Base-by-base conservation (phyloP, 2,888 invertebrate species). In the Dicyrtoma fusca region DNA sequence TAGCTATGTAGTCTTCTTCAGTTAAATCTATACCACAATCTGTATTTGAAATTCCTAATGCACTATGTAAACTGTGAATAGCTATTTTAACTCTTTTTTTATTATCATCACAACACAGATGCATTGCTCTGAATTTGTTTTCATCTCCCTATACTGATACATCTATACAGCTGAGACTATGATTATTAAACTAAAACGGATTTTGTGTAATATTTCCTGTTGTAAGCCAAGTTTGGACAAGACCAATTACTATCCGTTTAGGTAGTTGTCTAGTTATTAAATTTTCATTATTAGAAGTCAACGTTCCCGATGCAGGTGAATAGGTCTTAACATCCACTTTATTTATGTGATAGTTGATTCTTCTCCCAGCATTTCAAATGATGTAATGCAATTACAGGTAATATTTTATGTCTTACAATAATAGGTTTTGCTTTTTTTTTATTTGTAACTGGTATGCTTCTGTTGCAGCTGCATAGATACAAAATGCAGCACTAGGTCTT, bases 241-340 rank as follows among this genome's bases (percentile, higher is more conserved):
- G 14, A 3, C 57, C 75, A 44, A 77, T 49, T 1, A 74, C n/a
- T 8, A 77, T 1, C n/a, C 76, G 69, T 34, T 64, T 23, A 0
- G 76, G 74, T 1, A 76, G n/a, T 0, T 73, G 19, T 34, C 75
- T 74, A 1, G 25, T 49, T 10, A 77, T 1, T 3, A 76, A 6
- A 19, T 59, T 66, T 26, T 72, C 72, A 55, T 77, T 77, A 1
- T 44, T 69, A 23, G 47, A 6, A 21, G 49, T 49, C 0, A 23
- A 13, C 0, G 68, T 68, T 68, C 74, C 76, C 11, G n/a, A 45
- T 11, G 75, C 65, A n/a, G 76, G n/a, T 21, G 63, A 68, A 51
- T 71, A 76, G 6, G 49, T 63, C 53, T 74, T 74, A 44, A 75
- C 71, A 23, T 45, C 53, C 0, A 68, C 71, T 23, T 63, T 47